Conservation (phyloP, 2,113 vertebrate genomes). For the Microcebus lehilahytsara region DNA sequence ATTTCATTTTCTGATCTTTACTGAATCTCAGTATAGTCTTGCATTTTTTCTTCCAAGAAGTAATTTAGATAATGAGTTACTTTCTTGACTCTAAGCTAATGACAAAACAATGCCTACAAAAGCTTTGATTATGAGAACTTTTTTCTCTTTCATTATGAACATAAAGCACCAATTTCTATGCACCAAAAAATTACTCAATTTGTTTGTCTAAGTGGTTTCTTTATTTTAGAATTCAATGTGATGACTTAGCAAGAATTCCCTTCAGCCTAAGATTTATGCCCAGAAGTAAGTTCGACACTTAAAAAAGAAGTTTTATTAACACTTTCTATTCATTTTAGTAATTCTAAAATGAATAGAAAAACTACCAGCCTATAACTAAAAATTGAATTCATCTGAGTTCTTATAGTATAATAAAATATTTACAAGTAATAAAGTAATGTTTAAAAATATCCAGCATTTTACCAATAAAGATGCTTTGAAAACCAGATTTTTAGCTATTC, state of each 20-base stretch:
- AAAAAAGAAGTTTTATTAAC: neutral
- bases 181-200: neutral
- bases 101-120: neutral
- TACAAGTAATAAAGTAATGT: neutral
- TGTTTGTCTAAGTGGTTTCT: neutral
- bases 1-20: neutral
- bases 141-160: conserved; percentile 14
- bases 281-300: neutral
- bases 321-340: neutral
- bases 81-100: conserved; percentile 21
- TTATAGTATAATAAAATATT: neutral
- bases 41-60: neutral
- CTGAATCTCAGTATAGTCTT: neutral
- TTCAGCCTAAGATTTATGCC: neutral
- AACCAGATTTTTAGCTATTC: neutral
- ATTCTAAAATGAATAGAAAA: neutral
- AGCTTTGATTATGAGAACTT: neutral
- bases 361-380: neutral
- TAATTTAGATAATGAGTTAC: neutral
- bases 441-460: neutral
- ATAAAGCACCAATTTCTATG: neutral
- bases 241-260: neutral
- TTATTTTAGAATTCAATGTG: conserved; percentile 16
- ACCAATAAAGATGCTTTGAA: neutral
- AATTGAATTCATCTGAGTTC: neutral